Evolutionary conservation across 2,113 vertebrate genomes (phyloP).

Genomic region (Raja brachyura): DNA sequence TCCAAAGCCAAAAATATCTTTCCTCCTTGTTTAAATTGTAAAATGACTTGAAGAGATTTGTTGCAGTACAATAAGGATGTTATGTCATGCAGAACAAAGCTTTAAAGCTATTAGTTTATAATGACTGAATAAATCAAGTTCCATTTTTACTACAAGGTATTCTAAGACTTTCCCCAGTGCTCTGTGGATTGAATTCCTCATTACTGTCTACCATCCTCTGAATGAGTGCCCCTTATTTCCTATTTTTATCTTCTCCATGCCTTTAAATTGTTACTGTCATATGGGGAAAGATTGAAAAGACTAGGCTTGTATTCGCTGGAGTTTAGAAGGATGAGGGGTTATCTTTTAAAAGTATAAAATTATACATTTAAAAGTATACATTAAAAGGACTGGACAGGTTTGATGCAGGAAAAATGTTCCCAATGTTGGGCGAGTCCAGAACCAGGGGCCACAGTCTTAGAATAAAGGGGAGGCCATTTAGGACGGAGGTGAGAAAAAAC

Average conservation of each 20-base stretch:
- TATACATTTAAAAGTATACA: too few species aligned
- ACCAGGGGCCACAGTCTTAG: too few species aligned
- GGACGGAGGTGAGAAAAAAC: too few species aligned
- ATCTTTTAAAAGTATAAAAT: too few species aligned
- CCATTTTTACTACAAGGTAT: neutral
- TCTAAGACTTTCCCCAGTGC: neutral
- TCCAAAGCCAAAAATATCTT: neutral
- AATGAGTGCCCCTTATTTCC: neutral
- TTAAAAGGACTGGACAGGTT: too few species aligned
- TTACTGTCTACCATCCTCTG: neutral
- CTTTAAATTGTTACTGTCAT: neutral
- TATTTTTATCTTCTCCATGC: neutral
- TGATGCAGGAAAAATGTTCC: too few species aligned
- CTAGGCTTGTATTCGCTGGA: too few species aligned
- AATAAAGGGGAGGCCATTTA: too few species aligned
- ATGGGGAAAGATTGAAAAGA: too few species aligned
- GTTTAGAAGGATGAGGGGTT: too few species aligned
- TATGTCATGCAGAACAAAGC: neutral
- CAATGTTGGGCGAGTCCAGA: too few species aligned
- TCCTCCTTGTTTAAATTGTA: neutral
- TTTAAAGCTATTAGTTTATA: neutral
- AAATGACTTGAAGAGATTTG: neutral
- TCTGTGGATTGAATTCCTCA: neutral
- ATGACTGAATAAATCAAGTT: neutral
- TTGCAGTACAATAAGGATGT: neutral